phyloP scores from a whole-genome alignment of 1,140 invertebrate species.

The Semibalanus balanoides region DNA sequence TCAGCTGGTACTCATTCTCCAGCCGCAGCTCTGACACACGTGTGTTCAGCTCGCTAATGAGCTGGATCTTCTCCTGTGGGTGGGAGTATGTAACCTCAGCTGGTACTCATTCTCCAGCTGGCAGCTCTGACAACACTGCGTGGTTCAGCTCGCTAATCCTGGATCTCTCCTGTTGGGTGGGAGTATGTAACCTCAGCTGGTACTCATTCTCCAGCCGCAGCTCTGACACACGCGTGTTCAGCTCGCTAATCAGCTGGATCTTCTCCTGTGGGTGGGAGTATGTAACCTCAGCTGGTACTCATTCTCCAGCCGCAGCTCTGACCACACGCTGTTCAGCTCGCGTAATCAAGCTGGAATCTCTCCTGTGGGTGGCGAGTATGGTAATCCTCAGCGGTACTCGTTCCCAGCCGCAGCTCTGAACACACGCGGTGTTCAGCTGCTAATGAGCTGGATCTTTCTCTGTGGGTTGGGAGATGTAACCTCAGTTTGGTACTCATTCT shows the following conservation, averaged over 20 bases:
- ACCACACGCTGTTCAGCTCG: no score
- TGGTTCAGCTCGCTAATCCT: no score
- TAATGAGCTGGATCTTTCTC: conserved; percentile 43
- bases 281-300: no score
- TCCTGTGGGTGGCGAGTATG: no score
- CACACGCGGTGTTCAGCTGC: conserved; percentile 33
- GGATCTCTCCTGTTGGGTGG: no score
- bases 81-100: no score
- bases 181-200: conserved; percentile 35
- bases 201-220: conserved; percentile 39
- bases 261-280: conserved; percentile 33
- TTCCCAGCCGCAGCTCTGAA: conserved; percentile 38
- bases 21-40: conserved; percentile 36
- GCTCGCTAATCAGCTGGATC: conserved; percentile 41
- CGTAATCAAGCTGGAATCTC: no score
- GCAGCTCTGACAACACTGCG: no score
- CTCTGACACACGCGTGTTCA: conserved; percentile 36
- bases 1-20: conserved; percentile 39
- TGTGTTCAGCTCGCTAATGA: conserved; percentile 34
- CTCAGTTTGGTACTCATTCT: no score
- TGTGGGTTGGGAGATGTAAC: no score
- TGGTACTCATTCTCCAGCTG: no score
- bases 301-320: no score
- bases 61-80: conserved; percentile 40
- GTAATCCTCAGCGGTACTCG: conserved; percentile 37